phyloP scores from a whole-genome alignment of 2,797 vertebrate species.

The Alauda arvensis region DNA sequence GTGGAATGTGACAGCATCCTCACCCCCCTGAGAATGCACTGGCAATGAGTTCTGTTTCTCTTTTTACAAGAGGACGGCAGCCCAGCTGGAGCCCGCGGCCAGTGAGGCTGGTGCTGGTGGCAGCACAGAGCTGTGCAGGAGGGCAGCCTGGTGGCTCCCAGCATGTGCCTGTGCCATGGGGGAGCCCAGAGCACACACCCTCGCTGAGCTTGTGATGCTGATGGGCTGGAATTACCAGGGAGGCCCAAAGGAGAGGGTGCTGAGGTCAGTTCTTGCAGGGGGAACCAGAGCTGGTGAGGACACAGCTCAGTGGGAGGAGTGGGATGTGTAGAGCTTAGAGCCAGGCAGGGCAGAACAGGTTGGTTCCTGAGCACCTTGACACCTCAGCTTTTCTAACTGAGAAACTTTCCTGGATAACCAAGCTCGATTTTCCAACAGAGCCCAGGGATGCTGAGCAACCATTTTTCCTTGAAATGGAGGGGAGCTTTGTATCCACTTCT shows the following conservation, averaged over 20 bases:
- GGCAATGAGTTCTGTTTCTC: background rate
- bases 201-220: accelerated
- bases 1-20: background rate
- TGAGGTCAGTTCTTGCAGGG: background rate
- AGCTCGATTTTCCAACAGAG: background rate
- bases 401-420: background rate
- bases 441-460: background rate
- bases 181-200: background rate
- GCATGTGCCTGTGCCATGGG: background rate
- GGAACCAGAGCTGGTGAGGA: accelerated
- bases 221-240: background rate
- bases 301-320: background rate
- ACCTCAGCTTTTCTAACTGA: background rate
- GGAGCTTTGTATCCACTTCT: background rate
- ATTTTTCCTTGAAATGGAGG: background rate
- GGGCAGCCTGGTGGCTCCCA: background rate
- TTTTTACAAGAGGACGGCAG: background rate
- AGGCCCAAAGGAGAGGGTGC: background rate
- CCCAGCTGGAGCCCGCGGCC: background rate
- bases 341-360: background rate
- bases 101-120: background rate
- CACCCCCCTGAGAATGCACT: background rate
- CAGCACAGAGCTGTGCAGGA: background rate
- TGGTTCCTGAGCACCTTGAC: background rate
- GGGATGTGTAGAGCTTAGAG: background rate